These are phyloP conservation scores for Etheostoma nigrum DNA, from an alignment of 2,797 vertebrate genomes.

Conservation along the genomic window DNA sequence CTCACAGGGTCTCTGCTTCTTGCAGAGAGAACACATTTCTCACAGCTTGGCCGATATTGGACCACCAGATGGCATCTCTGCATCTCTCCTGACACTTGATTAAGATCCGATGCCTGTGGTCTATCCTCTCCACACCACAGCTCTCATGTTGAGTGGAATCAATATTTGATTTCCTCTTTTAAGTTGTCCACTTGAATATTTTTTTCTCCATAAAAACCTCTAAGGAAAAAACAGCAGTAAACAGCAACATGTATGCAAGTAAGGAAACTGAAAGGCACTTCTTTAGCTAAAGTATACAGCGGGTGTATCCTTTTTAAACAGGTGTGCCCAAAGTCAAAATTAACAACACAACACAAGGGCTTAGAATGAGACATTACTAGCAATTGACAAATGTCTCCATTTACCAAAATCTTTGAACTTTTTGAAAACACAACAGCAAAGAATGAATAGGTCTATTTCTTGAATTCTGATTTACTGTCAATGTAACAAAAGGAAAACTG, in stretches of 20 bases:
- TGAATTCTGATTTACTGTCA: too few species aligned
- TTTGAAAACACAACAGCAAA: background rate
- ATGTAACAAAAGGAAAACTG: background rate
- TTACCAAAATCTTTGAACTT: background rate
- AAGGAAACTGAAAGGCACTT: background rate
- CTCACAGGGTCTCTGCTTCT: constrained; percentile 55
- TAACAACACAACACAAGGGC: background rate
- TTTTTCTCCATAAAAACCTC: constrained; percentile 32
- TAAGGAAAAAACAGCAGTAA: constrained; percentile 28
- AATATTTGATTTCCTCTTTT: constrained; percentile 74
- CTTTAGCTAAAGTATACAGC: background rate
- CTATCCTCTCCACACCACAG: constrained; percentile 62
- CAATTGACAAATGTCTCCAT: background rate
- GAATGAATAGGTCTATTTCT: too few species aligned
- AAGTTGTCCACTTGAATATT: constrained; percentile 45
- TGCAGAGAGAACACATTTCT: constrained; percentile 67
- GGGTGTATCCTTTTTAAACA: constrained; percentile 23
- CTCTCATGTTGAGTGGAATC: constrained; percentile 69
- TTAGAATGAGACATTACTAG: background rate
- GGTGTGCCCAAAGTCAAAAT: background rate
- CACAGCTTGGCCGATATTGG: constrained; percentile 78
- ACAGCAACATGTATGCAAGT: constrained; percentile 14
- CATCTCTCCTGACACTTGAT: constrained; percentile 77
- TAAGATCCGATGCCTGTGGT: constrained; percentile 72
- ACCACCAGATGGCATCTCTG: constrained; percentile 82